Base-by-base conservation (phyloP, 2,888 invertebrate species). In the Drosophila paramelanica region DNA sequence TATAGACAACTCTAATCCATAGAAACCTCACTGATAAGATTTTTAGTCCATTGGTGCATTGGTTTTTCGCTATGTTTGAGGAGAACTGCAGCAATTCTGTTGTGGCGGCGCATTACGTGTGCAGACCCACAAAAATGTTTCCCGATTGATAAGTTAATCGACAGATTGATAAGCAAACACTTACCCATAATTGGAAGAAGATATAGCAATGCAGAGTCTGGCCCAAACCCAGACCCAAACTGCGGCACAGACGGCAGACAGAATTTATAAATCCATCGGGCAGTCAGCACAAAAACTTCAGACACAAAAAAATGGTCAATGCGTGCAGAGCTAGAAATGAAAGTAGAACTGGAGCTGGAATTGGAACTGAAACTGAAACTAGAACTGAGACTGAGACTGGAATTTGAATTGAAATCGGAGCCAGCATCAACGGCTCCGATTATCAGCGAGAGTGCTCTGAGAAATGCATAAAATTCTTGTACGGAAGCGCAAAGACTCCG, bases 381-480 rank as follows among this genome's bases (percentile, higher is more conserved):
- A 39, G 17, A 50, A 27, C 47, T 45, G 38, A 36, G 43, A 10
- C 20, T 42, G 53, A 27, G 41, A 38, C 39, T 43, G 23, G 11
- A 43, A 27, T 33, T 31, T 33, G 3, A n/a, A 13, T n/a, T 33
- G 20, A 3, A n/a, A 20, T 11, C 23, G 53, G 53, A 53, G 20
- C 13, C 36, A 43, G 36, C 43, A 5, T 14, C 11, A 11, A 36
- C 11, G 55, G 13, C 14, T 8, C 20, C 8, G 17, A 17, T 42
- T 49, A 75, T 65, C 73, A 65, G 52, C 49, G 23, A 23, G 33
- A 49, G 36, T 68, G 60, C 67, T 69, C 42, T 43, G 50, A 62
- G 82, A 85, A 79, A 73, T 85, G 77, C 70, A 74, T 58, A 58
- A 79, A 81, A 74, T 77, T 74, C 67, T 83, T 66, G 67, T 87